Base-by-base conservation (phyloP, 35 echinoderm and acorn worm genomes). In the Chiridota heheva region DNA sequence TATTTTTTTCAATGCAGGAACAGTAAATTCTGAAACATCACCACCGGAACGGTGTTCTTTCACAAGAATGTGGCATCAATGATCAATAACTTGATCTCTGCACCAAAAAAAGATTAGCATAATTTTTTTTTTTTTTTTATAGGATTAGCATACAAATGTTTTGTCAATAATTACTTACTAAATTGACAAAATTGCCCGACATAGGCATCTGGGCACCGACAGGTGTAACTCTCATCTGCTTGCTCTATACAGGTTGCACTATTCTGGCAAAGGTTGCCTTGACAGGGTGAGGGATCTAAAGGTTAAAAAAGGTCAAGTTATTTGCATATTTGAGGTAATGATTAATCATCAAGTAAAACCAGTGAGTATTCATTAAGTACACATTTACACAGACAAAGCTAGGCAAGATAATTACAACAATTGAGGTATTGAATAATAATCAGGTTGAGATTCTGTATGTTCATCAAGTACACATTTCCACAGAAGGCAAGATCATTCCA, bases 211-310 rank as follows among this genome's bases (percentile, higher is more conserved):
- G 73, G 62, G 42, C 89, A 91, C 7, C 42, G 26, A 63, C 89
- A 90, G 20, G 30, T 75, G 70, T 70, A 91, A 27, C 37, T 47
- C 3, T 44, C 59, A 7, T 58, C 53, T 39, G 38, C 74, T 36
- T 72, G 65, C 2, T 72, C 69, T 8, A 81, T 32, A 69, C 90
- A 92, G 5, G 70, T 67, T 17, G 74, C 90, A 8, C 90, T 83
- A 67, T 92, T 92, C 44, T 63, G 67, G 48, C 90, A 92, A 18
- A 60, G 16, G 58, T 86, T 58, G 36, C 55, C 51, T 58, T 60
- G 36, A 82, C 90, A 92, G 0, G 90, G 65, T 40, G 82, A 82
- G 4, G 90, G 90, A 45, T 86, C 90, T 82, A 39, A 20, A 40
- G 4, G 2, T 20, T 0, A n/a, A 36, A 4, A 33, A 72, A 4